A percentile compares a stretch with the other conserved stretches of the same genome.
phyloP scores from a whole-genome alignment of 2,888 invertebrate species.

The Campopleginae sp. region DNA sequence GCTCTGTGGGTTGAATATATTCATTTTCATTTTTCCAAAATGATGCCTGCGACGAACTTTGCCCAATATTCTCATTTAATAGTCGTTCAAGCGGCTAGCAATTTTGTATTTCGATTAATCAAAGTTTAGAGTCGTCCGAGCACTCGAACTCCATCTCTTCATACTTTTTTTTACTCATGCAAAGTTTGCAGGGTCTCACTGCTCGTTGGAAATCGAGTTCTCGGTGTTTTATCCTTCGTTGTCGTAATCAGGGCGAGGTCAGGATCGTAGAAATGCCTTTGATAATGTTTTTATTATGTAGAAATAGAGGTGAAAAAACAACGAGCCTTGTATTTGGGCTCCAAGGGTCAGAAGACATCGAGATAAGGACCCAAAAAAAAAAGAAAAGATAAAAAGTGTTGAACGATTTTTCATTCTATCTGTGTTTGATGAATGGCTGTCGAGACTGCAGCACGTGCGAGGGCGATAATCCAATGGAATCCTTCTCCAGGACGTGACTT shows the following conservation, averaged over 20 bases:
- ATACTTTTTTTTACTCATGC: too few species aligned
- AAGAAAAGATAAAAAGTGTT: neutral
- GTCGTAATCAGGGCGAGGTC: neutral
- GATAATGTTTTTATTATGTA: neutral
- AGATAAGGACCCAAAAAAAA: neutral
- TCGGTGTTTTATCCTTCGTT: too few species aligned
- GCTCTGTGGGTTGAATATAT: neutral
- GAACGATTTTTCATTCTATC: constrained; percentile 39
- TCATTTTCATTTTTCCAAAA: neutral
- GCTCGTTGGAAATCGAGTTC: too few species aligned
- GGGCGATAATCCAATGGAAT: constrained; percentile 52
- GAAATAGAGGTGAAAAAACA: neutral
- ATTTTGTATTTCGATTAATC: too few species aligned
- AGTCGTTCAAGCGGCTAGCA: too few species aligned
- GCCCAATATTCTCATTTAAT: too few species aligned
- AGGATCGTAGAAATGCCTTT: neutral
- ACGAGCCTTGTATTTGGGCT: neutral
- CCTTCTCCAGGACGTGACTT: constrained; percentile 40
- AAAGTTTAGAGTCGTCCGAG: too few species aligned
- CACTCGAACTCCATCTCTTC: too few species aligned
- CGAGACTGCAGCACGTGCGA: constrained; percentile 48
- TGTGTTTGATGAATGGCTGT: constrained; percentile 37
- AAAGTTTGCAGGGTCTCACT: too few species aligned
- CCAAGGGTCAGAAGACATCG: neutral
- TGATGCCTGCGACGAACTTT: neutral